Evolutionary conservation across 1,140 invertebrate genomes (phyloP), one percentile per base, ranked within the genome.

Genomic region (Euwallacea fornicatus): DNA sequence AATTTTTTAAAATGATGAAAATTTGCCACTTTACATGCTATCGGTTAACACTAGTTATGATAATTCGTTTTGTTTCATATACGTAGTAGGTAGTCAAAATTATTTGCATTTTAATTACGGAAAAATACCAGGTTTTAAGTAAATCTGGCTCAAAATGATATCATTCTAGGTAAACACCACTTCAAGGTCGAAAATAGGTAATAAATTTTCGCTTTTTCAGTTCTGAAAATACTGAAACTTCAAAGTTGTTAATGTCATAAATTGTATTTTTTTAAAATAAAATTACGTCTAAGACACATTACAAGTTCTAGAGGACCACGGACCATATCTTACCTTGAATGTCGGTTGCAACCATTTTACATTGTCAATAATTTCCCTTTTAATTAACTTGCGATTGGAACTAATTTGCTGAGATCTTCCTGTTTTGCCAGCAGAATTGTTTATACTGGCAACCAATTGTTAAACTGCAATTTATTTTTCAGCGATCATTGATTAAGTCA

Each of bases 31-130:
- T 16, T 13, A 58, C 16, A 13, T 58, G 55, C 7, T 15, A 58
- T 58, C 10, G 10, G 21, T 58, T 58, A 58, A 7, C 55, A 58
- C 55, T 33, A 58, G 46, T 50, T 50, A 50, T 50, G 46, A 11
- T 50, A 50, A 50, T 33, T 50, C 46, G 46, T 13, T 58, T 33
- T 58, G 55, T 15, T 58, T 56, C 55, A 7, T 33, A 15, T 58
- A 16, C 55, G 55, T 15, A 9, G 55, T 58, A 58, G 21, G 13
- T 7, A 10, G 55, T 16, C 11, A 53, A 0, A 15, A 58, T 58
- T 33, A 58, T 58, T 58, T 58, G 55, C 55, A 58, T 58, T 58
- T 58, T 33, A 58, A 58, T 58, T 15, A 58, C 16, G 55, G 55
- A 58, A 58, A 50, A 50, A 13, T 6, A 50, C 46, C 46, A 50